phyloP scores from a whole-genome alignment of 2,113 vertebrate genomes.

The Sitta europaea region DNA sequence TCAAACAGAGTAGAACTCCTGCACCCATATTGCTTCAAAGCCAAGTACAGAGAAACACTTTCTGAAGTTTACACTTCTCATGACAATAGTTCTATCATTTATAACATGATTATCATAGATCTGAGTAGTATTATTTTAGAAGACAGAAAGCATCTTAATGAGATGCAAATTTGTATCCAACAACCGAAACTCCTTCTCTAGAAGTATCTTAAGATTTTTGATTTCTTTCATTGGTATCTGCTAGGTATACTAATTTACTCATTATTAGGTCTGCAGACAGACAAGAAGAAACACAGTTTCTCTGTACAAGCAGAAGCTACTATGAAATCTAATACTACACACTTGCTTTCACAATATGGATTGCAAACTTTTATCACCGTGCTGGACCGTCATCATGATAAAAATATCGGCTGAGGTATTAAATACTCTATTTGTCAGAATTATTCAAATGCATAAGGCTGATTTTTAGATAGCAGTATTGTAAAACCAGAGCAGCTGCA shows the following conservation, averaged over 20 bases:
- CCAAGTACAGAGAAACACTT: neutral
- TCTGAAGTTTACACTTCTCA: neutral
- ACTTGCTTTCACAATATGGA: neutral
- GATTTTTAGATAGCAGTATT: neutral
- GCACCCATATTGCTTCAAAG: neutral
- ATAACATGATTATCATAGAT: neutral
- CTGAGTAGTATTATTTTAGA: neutral
- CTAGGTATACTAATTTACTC: neutral
- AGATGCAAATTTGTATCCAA: neutral
- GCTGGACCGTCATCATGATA: neutral
- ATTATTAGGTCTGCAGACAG: neutral
- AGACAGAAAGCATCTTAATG: neutral
- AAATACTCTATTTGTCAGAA: neutral
- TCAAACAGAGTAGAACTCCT: neutral
- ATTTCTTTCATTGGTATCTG: neutral
- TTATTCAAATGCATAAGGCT: neutral
- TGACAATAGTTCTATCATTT: neutral
- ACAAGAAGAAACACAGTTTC: neutral
- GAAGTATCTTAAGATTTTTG: neutral
- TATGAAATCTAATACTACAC: neutral
- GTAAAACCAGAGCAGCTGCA: neutral
- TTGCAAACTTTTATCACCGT: neutral
- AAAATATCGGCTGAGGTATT: neutral
- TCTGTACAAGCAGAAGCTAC: neutral
- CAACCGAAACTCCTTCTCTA: neutral